These are phyloP conservation scores for Molossus molossus DNA, from an alignment of 2,797 vertebrate genomes.

Conservation along the genomic window DNA sequence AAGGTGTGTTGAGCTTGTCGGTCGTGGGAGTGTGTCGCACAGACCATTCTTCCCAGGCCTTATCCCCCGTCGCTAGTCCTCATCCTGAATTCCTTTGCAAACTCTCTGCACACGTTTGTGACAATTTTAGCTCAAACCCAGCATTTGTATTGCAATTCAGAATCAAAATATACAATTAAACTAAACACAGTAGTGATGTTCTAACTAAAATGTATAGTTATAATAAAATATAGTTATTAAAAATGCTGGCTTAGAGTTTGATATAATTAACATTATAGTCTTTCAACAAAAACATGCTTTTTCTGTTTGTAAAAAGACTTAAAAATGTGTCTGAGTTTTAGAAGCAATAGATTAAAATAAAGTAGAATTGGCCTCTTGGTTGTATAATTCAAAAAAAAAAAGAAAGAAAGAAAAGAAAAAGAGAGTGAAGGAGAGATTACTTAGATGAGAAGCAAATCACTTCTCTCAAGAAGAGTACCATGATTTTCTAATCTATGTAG, in stretches of 20 bases:
- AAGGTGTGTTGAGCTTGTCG: background rate
- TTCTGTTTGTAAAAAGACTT: constrained; percentile 6
- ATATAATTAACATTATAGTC: constrained; percentile 49
- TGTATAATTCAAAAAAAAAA: background rate
- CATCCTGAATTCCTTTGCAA: constrained; percentile 31
- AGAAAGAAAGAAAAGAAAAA: background rate
- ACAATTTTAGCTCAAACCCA: constrained; percentile 66
- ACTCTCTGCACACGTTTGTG: constrained; percentile 6
- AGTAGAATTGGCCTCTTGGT: background rate
- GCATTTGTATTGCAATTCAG: constrained; percentile 56
- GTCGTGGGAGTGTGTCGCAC: background rate
- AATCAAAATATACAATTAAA: constrained; percentile 76
- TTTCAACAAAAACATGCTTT: constrained; percentile 49
- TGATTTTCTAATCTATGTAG: background rate
- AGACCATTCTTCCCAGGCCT: background rate
- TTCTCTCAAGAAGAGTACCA: background rate
- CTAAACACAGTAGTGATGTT: constrained; percentile 67
- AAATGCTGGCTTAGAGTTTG: constrained; percentile 65
- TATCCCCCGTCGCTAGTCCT: background rate
- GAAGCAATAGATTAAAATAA: constrained; percentile 12
- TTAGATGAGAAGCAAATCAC: background rate
- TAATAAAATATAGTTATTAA: constrained; percentile 69
- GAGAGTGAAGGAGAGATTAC: background rate
- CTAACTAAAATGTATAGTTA: constrained; percentile 73
- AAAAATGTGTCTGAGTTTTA: constrained; percentile 35